Conservation (phyloP, 2,797 vertebrate genomes). For the Glossophaga mutica region DNA sequence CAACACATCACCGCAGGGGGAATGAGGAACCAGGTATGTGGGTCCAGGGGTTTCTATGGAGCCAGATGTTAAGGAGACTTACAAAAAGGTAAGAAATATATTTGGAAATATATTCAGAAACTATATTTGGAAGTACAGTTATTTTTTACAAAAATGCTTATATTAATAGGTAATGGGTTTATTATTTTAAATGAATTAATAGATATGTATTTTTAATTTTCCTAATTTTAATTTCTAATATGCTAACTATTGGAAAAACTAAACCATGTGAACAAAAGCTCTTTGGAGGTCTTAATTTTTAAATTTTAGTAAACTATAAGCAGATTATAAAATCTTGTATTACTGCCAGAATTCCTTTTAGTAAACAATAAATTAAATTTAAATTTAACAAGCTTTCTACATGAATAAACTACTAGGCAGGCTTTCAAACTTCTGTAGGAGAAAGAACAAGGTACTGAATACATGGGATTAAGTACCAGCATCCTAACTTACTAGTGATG, state of each 20-base stretch:
- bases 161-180: not conserved
- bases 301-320: not conserved
- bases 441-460: not conserved
- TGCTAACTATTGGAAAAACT: not conserved
- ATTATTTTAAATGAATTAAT: not conserved
- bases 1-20: not conserved
- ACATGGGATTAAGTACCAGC: conserved; percentile 31
- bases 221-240: not conserved
- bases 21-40: not conserved
- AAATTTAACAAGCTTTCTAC: not conserved
- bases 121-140: not conserved
- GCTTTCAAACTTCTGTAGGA: not conserved
- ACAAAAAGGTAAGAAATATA: not conserved
- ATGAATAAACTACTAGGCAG: not conserved
- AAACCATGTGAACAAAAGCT: not conserved
- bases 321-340: not conserved
- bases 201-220: not conserved
- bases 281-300: not conserved
- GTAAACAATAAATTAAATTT: conserved; percentile 28
- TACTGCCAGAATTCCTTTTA: not conserved
- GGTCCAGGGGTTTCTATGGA: not conserved
- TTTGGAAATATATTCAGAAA: too few species aligned
- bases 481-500: conserved; percentile 8
- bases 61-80: not conserved
- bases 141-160: not conserved